These are phyloP conservation scores for Leptinotarsa defecta DNA, from an alignment of 1,140 invertebrate species.

Conservation along the genomic window DNA sequence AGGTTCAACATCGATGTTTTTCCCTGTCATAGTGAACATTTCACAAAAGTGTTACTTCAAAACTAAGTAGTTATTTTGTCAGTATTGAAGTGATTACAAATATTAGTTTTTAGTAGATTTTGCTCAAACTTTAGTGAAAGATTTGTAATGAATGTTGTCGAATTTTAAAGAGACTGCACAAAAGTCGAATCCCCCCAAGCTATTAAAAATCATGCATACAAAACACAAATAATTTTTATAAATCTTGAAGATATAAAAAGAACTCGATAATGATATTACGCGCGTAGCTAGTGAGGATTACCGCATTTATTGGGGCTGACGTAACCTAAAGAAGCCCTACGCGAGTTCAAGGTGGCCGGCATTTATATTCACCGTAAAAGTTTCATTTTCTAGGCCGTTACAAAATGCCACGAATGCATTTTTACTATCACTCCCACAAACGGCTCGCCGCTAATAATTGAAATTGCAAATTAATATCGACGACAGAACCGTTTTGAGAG, in stretches of 20 bases:
- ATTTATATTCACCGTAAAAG: constrained; percentile 36
- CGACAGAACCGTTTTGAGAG: neutral
- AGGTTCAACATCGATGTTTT: no score
- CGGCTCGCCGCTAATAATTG: constrained; percentile 19
- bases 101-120: no score
- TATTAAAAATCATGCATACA: no score
- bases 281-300: constrained; percentile 9
- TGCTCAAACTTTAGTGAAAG: no score
- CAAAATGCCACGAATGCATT: constrained; percentile 40
- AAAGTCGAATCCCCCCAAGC: no score
- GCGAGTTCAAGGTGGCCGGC: constrained; percentile 44
- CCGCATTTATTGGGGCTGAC: constrained; percentile 32
- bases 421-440: constrained; percentile 34
- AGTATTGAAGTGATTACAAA: no score
- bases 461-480: constrained; percentile 20
- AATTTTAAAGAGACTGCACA: no score
- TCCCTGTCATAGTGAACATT: no score
- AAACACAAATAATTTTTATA: no score
- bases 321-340: constrained; percentile 42
- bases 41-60: no score
- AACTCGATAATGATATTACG: constrained; percentile 15
- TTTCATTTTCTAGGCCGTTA: constrained; percentile 40
- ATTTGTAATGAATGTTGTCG: no score
- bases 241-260: neutral
- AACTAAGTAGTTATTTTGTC: no score